Percentiles rank a stretch among this genome's conserved stretches.
These are phyloP conservation scores for Lasioglossum villosulum DNA, from an alignment of 2,888 invertebrate genomes.

Conservation along the genomic window DNA sequence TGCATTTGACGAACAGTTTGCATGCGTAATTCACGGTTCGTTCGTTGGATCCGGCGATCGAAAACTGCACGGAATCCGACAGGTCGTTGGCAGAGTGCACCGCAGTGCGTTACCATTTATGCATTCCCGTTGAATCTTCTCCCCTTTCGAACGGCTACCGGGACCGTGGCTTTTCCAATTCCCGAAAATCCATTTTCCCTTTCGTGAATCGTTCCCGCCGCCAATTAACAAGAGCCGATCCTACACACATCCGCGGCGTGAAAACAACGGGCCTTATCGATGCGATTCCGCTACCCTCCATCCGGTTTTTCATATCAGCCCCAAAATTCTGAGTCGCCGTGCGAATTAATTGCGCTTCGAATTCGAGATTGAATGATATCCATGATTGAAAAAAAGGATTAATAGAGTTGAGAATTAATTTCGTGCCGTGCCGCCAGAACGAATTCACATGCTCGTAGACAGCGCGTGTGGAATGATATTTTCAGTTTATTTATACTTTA, in stretches of 20 bases:
- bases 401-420: slow-evolving; percentile 48
- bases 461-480: not conserved
- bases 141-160: not conserved
- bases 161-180: not conserved
- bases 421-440: not conserved
- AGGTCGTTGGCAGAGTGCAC: slow-evolving; percentile 9
- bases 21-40: slow-evolving; percentile 12
- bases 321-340: not conserved
- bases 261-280: not conserved
- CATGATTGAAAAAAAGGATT: slow-evolving; percentile 37
- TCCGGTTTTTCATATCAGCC: slow-evolving; percentile 2
- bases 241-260: not conserved
- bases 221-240: not conserved
- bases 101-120: not conserved
- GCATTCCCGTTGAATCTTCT: not conserved
- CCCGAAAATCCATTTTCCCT: not conserved
- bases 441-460: slow-evolving; percentile 23
- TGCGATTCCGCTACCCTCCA: not conserved
- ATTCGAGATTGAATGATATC: slow-evolving; percentile 37
- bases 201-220: not conserved
- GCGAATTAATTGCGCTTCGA: slow-evolving; percentile 53
- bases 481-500: not conserved
- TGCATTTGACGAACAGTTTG: not conserved
- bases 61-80: not conserved
- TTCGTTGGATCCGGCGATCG: not conserved